Evolutionary conservation across 2,797 vertebrate genomes (phyloP), one percentile per base, ranked within the genome.

Genomic region (Sphenodon punctatus): DNA sequence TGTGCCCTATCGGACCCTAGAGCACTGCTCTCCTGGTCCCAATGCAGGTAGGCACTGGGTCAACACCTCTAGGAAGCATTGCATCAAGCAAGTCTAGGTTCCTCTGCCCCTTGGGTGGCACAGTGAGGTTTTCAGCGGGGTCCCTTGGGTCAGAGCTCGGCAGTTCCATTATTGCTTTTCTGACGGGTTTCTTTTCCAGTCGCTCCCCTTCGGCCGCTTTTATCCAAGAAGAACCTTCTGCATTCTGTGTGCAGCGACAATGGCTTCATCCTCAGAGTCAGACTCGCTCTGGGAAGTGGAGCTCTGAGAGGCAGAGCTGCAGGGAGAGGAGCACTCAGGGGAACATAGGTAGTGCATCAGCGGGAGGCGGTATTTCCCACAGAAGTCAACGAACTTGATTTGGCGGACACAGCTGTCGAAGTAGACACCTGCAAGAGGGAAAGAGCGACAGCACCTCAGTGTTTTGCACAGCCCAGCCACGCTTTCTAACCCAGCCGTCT

Each of bases 331-430:
- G 68, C 96, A 96, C 22, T 95, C 95, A 0, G 96, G 96, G 36
- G 99, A 99, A 95, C 99, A 99, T 95, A 99, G 95, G 95, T 99
- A 99, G 95, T 99, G 98, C 98, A 99, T 99, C 91, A 99, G 96
- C 0, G 99, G 99, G 60, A 99, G 96, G 8, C 98, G 97, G 51
- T 99, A 99, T 95, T 99, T 99, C 61, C 99, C 99, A 42, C 99
- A 99, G 95, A 99, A 99, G 95, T 99, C 99, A 91, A 99, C 98
- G 12, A 99, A 99, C 93, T 99, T 99, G 94, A 99, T 99, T 48
- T 99, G 99, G 67, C 98, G 97, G 91, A 99, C 98, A 5, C 99
- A 99, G n/a, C 98, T 98, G 94, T 99, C 98, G 32, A 99, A 99
- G 95, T 99, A 99, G 75, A 99, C 99, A 30, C 98, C 98, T 99